Base-by-base conservation (phyloP, 92 coral and sea anemone genomes). In the Actinernus sp. region DNA sequence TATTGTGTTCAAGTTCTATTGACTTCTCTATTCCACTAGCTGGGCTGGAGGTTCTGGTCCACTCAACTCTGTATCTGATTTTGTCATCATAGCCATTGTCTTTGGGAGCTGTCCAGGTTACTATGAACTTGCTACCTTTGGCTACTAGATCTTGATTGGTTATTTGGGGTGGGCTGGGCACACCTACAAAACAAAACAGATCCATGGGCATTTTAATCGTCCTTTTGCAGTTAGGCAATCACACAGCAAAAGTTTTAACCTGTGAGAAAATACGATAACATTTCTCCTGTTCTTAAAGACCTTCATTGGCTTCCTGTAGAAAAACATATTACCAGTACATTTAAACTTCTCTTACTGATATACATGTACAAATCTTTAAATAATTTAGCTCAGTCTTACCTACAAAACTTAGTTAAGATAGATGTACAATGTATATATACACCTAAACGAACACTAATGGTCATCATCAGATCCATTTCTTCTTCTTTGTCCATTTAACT, bases 161-260 rank as follows among this genome's bases (percentile, higher is more conserved):
- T 27, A 84, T 77, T 2, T 10, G 0, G 18, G 90, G 90, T 18
- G 45, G 61, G 40, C 85, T 48, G 13, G 90, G 90, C 19, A 41
- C 44, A 62, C 90, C 90, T 84, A 44, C 2, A 51, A 48, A 8
- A 5, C 8, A 14, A n/a, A 8, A 37, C n/a, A n/a, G 8, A 8
- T 37, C n/a, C n/a, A n/a, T 37, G 8, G 8, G 8, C 43, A 37
- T 37, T 37, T 37, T 37, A 8, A n/a, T n/a, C n/a, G n/a, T n/a
- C n/a, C n/a, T n/a, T n/a, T n/a, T n/a, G n/a, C n/a, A n/a, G n/a
- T n/a, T n/a, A n/a, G n/a, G n/a, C n/a, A n/a, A n/a, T n/a, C n/a
- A n/a, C n/a, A n/a, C n/a, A n/a, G n/a, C n/a, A n/a, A n/a, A n/a
- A n/a, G 41, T 34, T 19, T 0, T 18, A 40, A 3, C 40, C 9